Evolutionary conservation across 2,888 invertebrate genomes (phyloP).

Genomic region (Cosmia trapezina): DNA sequence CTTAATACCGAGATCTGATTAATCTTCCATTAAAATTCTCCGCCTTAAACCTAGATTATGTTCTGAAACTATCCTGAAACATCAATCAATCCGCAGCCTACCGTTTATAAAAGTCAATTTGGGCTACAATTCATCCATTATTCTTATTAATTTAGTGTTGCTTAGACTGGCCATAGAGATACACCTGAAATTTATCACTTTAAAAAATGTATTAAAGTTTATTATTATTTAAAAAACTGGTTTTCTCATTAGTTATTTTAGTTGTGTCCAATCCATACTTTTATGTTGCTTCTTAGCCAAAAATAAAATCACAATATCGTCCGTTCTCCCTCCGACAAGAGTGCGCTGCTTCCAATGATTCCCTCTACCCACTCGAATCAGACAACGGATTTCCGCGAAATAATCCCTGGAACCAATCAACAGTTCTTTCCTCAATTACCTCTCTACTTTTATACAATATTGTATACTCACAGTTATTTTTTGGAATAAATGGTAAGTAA

Average conservation of each 20-base stretch:
- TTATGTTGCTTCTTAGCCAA: neutral
- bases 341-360: neutral
- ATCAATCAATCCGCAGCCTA: slow-evolving; percentile 1
- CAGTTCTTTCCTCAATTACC: neutral
- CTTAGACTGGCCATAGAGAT: neutral
- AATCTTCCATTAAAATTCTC: neutral
- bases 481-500: neutral
- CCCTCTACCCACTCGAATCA: neutral
- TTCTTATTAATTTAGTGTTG: neutral
- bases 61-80: neutral
- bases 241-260: neutral
- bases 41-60: slow-evolving; percentile 2
- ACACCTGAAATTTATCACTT: neutral
- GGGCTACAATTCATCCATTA: neutral
- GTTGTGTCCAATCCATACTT: neutral
- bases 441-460: slow-evolving; percentile 4
- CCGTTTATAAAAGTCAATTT: neutral
- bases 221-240: too few species aligned
- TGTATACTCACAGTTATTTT: neutral
- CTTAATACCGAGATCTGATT: slow-evolving; percentile 4
- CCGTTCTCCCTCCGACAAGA: neutral
- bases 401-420: neutral
- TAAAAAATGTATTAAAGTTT: too few species aligned
- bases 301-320: neutral
- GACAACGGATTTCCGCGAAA: slow-evolving; percentile 14